phyloP scores from a whole-genome alignment of 1,140 invertebrate genomes.

The Drosophila nasuta region DNA sequence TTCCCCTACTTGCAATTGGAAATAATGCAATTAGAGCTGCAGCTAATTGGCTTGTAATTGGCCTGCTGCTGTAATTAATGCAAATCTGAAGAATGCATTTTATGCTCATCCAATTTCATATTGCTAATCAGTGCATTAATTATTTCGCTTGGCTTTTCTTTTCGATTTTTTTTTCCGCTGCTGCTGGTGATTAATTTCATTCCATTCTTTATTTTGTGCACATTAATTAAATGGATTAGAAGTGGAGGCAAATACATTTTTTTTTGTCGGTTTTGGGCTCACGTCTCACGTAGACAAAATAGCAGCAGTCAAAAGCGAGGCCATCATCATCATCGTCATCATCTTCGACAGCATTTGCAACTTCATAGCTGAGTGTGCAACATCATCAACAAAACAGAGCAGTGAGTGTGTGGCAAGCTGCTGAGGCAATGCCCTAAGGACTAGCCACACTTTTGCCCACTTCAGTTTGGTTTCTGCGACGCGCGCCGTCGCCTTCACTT shows the following conservation, averaged over 20 bases:
- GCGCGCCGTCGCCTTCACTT: constrained; percentile 22
- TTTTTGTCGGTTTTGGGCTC: constrained; percentile 19
- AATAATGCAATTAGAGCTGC: neutral
- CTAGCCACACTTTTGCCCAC: constrained; percentile 17
- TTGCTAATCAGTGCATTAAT: constrained; percentile 5
- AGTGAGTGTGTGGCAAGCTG: neutral
- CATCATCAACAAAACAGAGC: constrained; percentile 6
- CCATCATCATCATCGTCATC: constrained; percentile 5
- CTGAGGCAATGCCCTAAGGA: constrained; percentile 15
- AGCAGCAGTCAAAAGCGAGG: neutral
- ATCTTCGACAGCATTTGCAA: constrained; percentile 9
- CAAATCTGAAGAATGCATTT: constrained; percentile 1
- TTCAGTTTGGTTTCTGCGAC: neutral
- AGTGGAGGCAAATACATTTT: constrained; percentile 40
- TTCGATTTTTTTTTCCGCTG: too few relatives aligned
- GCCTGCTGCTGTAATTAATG: neutral
- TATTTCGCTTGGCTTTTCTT: constrained; percentile 7
- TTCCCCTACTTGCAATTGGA: neutral
- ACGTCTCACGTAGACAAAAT: neutral
- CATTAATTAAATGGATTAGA: constrained; percentile 75
- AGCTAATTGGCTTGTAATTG: constrained; percentile 1
- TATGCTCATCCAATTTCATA: neutral
- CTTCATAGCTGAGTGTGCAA: constrained; percentile 6
- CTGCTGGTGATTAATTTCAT: constrained; percentile 34
- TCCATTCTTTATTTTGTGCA: constrained; percentile 6